Base-by-base conservation (phyloP, 2,113 vertebrate species). In the Zosterops hypoxanthus region DNA sequence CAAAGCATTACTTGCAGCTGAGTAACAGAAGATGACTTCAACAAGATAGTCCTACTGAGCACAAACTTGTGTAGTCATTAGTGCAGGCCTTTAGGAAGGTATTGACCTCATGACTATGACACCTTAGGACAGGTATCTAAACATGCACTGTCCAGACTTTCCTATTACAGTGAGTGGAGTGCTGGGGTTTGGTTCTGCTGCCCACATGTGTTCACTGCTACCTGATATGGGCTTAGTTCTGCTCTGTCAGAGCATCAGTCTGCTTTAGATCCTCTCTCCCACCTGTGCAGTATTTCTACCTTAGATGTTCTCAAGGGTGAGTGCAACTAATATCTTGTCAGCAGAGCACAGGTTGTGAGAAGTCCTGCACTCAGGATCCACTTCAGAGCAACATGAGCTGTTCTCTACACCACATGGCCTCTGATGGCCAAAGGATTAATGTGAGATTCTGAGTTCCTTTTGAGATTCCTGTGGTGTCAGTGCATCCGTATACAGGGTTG, bases 131-230 rank as follows among this genome's bases (percentile, higher is more conserved):
- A 2, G 23, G 15, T 34, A 8, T 42, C 18, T 56, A 41, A 68
- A 77, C 0, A 3, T 41, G 12, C 9, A 3, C 36, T 76, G 50
- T 22, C 57, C 56, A 24, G 34, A 19, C 36, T 65, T 16, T 64
- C n/a, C 31, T 44, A 0, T 23, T 59, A 41, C 15, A 25, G n/a
- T 36, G 31, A 36, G 22, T 7, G 0, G 0, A 63, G 22, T 13
- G 11, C 25, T 82, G 66, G 34, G 36, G 25, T 69, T 82, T 68
- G 21, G 28, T 80, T 66, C 86, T 69, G 76, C 17, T 72, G 49
- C 46, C 31, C 26, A 28, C 23, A 41, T 1, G 4, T 3, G 7
- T 31, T 36, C 24, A 60, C 31, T 56, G 36, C 25, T 46, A 16
- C 55, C 17, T 59, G 33, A 1, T 8, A 8, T 4, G 7, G 21